Conservation (phyloP, 2,797 vertebrate genomes). For the Euthynnus affinis region DNA sequence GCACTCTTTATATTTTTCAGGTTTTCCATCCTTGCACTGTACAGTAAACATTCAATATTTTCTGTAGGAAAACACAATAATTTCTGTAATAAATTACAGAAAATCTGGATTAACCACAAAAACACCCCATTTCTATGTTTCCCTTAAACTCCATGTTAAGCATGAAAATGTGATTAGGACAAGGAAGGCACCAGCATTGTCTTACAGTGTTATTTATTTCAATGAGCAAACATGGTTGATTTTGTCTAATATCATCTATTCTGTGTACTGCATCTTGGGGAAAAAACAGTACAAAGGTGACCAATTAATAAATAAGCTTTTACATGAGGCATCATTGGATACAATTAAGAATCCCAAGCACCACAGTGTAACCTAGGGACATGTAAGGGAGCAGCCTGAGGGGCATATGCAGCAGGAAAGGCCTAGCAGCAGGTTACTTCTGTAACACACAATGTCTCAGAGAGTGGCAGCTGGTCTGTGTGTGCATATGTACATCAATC, state of each 20-base stretch:
- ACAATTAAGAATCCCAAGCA: slow-evolving; percentile 16
- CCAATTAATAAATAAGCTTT: slow-evolving; percentile 23
- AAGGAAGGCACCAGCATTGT: not conserved
- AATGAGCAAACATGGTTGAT: no score
- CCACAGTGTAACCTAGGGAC: not conserved
- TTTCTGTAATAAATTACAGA: not conserved
- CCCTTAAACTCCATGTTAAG: not conserved
- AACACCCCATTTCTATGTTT: not conserved
- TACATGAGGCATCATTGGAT: slow-evolving; percentile 8
- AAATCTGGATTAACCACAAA: not conserved
- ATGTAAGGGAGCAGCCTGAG: slow-evolving; percentile 35
- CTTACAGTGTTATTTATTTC: not conserved
- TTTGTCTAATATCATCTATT: not conserved
- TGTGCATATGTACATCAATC: slow-evolving; percentile 39
- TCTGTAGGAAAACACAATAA: not conserved
- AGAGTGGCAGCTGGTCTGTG: slow-evolving; percentile 50
- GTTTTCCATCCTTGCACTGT: not conserved
- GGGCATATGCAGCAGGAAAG: slow-evolving; percentile 36
- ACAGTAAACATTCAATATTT: not conserved
- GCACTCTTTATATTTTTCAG: not conserved
- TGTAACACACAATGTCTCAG: slow-evolving; percentile 41
- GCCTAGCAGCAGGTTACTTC: slow-evolving; percentile 47
- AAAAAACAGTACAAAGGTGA: not conserved
- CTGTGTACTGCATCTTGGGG: not conserved
- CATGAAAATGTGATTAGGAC: slow-evolving; percentile 3